Evolutionary conservation across 1,140 invertebrate genomes (phyloP).

Genomic region (Wasmannia auropunctata): DNA sequence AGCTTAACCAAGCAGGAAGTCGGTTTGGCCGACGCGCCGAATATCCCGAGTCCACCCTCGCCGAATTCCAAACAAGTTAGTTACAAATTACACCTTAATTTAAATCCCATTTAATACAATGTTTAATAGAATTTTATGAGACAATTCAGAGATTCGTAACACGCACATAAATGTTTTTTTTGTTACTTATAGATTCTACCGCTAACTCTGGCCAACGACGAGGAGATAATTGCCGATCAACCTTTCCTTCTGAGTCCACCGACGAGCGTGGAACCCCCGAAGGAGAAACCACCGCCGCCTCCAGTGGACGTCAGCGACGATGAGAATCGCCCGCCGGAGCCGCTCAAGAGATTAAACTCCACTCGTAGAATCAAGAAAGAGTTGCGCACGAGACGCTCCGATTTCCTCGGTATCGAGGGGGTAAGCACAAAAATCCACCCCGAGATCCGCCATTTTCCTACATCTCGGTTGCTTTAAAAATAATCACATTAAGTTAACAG

Average conservation of each 20-base stretch:
- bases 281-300: slow-evolving; percentile 94
- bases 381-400: slow-evolving; percentile 92
- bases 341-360: slow-evolving; percentile 91
- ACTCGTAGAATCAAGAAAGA: slow-evolving; percentile 95
- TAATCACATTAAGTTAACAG: not conserved
- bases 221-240: slow-evolving; percentile 80
- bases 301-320: slow-evolving; percentile 88
- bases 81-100: not conserved
- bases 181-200: slow-evolving; percentile 77
- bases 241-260: slow-evolving; percentile 85
- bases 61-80: slow-evolving; percentile 80
- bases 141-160: not conserved
- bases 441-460: not conserved
- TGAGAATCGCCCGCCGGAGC: slow-evolving; percentile 83
- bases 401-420: slow-evolving; percentile 93
- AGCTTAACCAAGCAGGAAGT: slow-evolving; percentile 61
- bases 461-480: not conserved
- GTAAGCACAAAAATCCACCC: slow-evolving; percentile 71
- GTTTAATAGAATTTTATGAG: not conserved
- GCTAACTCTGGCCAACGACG: slow-evolving; percentile 80
- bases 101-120: not conserved
- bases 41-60: slow-evolving; percentile 76
- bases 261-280: slow-evolving; percentile 91
- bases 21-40: slow-evolving; percentile 47
- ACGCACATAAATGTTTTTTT: not conserved